Evolutionary conservation across 2,888 invertebrate genomes (phyloP).

Genomic region (Melieria picta): DNA sequence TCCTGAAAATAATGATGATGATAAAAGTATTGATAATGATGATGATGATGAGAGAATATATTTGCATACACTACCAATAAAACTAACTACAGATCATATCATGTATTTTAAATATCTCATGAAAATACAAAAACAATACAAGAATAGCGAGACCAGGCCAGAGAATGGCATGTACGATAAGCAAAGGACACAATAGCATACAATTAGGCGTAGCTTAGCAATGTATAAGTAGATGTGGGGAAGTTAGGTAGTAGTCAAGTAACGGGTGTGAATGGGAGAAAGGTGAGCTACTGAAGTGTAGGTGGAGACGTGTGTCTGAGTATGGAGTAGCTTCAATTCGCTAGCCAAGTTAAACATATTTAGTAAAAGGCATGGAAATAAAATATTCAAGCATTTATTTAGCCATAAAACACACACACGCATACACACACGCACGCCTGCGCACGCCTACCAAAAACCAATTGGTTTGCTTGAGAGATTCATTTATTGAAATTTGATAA

Average conservation of each 20-base stretch:
- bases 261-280: not conserved
- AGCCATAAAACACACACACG: too few species aligned
- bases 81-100: slow-evolving; percentile 2
- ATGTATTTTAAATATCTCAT: slow-evolving; percentile 12
- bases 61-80: not conserved
- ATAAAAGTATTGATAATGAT: not conserved
- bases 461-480: too few species aligned
- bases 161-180: not conserved
- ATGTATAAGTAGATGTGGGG: too few species aligned
- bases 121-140: not conserved
- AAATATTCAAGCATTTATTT: too few species aligned
- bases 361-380: too few species aligned
- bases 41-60: not conserved
- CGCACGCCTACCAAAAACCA: too few species aligned
- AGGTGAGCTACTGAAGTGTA: not conserved
- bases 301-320: too few species aligned
- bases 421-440: too few species aligned
- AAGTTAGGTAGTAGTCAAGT: not conserved
- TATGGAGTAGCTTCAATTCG: too few species aligned
- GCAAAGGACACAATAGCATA: not conserved
- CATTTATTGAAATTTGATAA: too few species aligned
- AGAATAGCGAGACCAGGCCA: not conserved
- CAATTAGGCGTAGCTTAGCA: not conserved
- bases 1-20: too few species aligned
- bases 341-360: too few species aligned